Base-by-base conservation (phyloP, 2,113 vertebrate species). In the Atherinomorus stipes region DNA sequence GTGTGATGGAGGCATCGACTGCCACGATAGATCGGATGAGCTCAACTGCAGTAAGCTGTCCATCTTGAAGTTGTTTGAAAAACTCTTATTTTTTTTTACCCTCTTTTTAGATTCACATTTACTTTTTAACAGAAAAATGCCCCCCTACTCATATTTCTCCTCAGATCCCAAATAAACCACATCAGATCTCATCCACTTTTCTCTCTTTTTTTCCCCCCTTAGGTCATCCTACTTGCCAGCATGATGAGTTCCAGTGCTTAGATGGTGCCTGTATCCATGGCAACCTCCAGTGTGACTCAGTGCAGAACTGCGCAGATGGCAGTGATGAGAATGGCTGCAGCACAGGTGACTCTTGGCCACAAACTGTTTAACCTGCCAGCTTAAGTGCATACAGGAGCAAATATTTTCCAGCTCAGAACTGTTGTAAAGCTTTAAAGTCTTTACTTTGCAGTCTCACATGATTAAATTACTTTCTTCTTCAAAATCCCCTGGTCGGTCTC, bases 21-120 rank as follows among this genome's bases (percentile, higher is more conserved):
- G 96, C 88, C 42, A 0, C 1, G 96, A 98, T 81, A 59, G 19
- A 4, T 97, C 96, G 0, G 96, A 98, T 0, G 96, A 98, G 72
- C 74, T 83, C 12, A 80, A 89, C 71, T 98, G 96, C 88, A 93
- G 96, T 98, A 72, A 80, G 95, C 90, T 44, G 6, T 1, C 0
- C 4, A 7, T 19, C 15, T 18, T 18, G 42, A 18, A 19, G 11
- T 18, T 6, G 15, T 16, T 16, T n/a, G 7, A 18, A 47, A 47
- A 8, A 4, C 18, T 8, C 4, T 47, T 47, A 5, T 15, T 44
- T 5, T 5, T 16, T 44, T 47, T 47, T 7, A 47, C 18, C 44
- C 6, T 19, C 18, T n/a, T 47, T 18, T 18, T 19, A 19, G 4
- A 45, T 19, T 19, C 9, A 19, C 2, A 42, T 42, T 2, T 13